These are phyloP conservation scores for Paracentrotus lividus DNA, from an alignment of 53 echinoderm and acorn worm genomes.

Conservation along the genomic window DNA sequence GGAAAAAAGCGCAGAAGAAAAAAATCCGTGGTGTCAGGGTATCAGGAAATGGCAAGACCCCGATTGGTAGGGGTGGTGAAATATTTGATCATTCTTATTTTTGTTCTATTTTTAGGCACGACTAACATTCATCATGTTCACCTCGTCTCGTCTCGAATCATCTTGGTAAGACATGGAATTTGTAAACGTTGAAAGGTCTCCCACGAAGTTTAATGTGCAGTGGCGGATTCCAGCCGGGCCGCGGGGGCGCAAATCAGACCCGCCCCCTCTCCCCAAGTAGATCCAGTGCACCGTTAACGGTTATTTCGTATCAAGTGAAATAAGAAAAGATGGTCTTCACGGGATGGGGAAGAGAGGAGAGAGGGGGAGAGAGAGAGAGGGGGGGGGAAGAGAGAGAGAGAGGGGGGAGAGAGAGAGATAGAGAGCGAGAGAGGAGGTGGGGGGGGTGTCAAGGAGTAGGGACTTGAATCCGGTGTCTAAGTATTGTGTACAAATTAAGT, in stretches of 20 bases:
- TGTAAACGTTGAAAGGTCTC: conserved; percentile 29
- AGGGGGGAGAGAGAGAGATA: neutral
- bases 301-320: neutral
- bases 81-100: neutral
- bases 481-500: too few relatives aligned
- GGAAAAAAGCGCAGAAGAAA: too few relatives aligned
- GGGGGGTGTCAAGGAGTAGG: neutral
- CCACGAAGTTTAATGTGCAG: conserved; percentile 37
- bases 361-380: neutral
- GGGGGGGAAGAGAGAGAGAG: neutral
- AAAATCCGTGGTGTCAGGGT: too few relatives aligned
- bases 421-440: neutral
- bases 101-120: neutral
- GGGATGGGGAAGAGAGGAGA: neutral
- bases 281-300: too few relatives aligned
- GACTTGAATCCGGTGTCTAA: neutral
- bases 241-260: too few relatives aligned
- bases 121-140: neutral
- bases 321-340: neutral
- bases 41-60: too few relatives aligned
- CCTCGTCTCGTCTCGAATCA: neutral
- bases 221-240: too few relatives aligned
- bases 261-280: too few relatives aligned
- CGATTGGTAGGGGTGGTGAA: conserved; percentile 22
- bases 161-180: conserved; percentile 38